Evolutionary conservation across 2,797 vertebrate genomes (phyloP), one percentile per base, ranked within the genome.

Genomic region (Synaphobranchus kaupii): DNA sequence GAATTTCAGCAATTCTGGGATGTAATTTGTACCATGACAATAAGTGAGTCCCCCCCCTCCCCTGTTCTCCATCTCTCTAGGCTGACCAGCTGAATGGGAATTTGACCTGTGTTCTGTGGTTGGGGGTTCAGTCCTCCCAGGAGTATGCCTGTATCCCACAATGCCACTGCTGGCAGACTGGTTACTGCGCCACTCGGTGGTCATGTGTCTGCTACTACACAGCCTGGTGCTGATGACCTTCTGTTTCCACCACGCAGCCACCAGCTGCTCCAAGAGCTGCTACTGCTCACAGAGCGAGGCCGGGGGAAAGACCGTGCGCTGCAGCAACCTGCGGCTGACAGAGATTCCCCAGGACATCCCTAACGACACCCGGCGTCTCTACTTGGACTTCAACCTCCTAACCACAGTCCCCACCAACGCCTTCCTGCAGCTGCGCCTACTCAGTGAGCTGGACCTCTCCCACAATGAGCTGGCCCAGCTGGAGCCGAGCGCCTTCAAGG

Each of bases 401-500:
- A 96, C 95, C 0, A 96, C 95, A 0, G 94, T 99, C 87, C 98
- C 98, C 15, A 92, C 93, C 0, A 96, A 98, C 1, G 97, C 97
- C 87, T 99, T 99, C 92, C 94, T 89, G 84, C 95, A 97, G 88
- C 95, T 99, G 91, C 95, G 96, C 0, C 90, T 97, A 56, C 95
- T 99, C 88, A 93, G 96, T 86, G 98, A 99, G 92, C 94, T 99
- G 92, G 98, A 99, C 88, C 95, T 99, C 87, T 99, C 98, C 2
- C 98, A 99, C 92, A 99, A 99, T 0, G 92, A 95, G 90, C 94
- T 99, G 81, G 91, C 91, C 87, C 92, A 95, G 52, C 92, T 99
- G 1, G 98, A 99, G 82, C 94, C 95, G 0, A 97, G 96, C 0
- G 97, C 98, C 0, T 98, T 99, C 93, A 95, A 94, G 83, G 97